Percentiles rank a stretch among this genome's conserved stretches.
Conservation (phyloP, 2,113 vertebrate species). For the Rostratula benghalensis region DNA sequence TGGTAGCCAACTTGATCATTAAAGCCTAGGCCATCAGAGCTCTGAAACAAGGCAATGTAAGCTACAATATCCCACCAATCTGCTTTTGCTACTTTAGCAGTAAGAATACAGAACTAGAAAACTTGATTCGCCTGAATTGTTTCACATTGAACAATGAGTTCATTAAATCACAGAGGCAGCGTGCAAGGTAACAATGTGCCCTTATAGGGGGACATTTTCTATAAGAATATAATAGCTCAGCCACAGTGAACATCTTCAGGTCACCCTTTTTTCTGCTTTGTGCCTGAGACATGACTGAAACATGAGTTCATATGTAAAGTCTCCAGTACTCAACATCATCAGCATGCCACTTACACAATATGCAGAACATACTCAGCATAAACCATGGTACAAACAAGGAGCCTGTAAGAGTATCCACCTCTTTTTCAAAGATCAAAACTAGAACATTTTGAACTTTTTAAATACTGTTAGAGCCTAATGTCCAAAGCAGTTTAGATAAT, state of each 20-base stretch:
- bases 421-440: not conserved
- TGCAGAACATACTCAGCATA: not conserved
- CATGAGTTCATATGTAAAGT: not conserved
- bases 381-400: not conserved
- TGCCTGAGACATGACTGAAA: not conserved
- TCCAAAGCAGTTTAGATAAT: not conserved
- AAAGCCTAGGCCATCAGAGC: not conserved
- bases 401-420: not conserved
- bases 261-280: not conserved
- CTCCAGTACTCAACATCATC: not conserved
- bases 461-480: not conserved
- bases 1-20: not conserved
- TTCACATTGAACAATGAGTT: not conserved
- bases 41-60: not conserved
- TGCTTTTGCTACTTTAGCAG: not conserved
- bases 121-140: not conserved
- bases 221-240: not conserved
- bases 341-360: not conserved
- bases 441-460: not conserved
- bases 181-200: not conserved
- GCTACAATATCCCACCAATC: not conserved
- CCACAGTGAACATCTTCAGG: not conserved
- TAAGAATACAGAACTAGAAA: not conserved
- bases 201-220: not conserved
- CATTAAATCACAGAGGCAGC: fast-evolving